These are phyloP conservation scores for Brienomyrus brachyistius DNA, from an alignment of 2,113 vertebrate species.

Conservation along the genomic window DNA sequence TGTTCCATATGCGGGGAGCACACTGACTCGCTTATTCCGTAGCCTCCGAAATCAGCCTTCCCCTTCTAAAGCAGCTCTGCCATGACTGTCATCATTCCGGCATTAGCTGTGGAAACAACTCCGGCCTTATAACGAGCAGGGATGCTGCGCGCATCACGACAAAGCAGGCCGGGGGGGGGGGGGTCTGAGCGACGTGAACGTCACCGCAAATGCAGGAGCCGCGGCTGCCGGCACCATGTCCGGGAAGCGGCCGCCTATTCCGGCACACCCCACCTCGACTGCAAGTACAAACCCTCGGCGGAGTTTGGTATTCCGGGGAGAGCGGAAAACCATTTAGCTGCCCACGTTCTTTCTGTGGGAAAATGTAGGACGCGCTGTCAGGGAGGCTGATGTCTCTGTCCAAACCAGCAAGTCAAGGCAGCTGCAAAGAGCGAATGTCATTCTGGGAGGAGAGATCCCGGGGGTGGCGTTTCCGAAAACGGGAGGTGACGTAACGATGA, in stretches of 20 bases:
- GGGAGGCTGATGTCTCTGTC: conserved; percentile 14
- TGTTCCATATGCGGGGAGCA: not conserved
- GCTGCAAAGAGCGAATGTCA: conserved; percentile 17
- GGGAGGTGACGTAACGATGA: conserved; percentile 13
- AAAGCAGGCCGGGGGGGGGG: conserved; percentile 30
- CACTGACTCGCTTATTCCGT: not conserved
- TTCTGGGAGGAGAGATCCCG: not conserved
- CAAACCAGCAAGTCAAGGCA: not conserved
- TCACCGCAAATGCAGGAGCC: conserved; percentile 32
- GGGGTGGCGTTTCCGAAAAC: conserved; percentile 9
- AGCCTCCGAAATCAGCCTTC: not conserved
- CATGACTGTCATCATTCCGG: conserved; percentile 23
- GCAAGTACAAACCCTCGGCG: not conserved
- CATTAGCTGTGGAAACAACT: conserved; percentile 32
- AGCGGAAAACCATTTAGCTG: not conserved
- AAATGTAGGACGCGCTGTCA: not conserved
- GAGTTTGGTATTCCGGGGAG: not conserved
- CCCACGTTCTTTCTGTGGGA: not conserved
- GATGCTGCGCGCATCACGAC: conserved; percentile 26
- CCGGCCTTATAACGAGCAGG: conserved; percentile 30
- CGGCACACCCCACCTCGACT: not conserved
- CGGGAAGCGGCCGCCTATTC: conserved; percentile 23
- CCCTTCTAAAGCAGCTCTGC: not conserved
- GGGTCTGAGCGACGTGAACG: conserved; percentile 36
- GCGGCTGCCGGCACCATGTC: conserved; percentile 22